Base-by-base conservation (phyloP, 2,888 invertebrate species). In the Sminthurinus aureus region DNA sequence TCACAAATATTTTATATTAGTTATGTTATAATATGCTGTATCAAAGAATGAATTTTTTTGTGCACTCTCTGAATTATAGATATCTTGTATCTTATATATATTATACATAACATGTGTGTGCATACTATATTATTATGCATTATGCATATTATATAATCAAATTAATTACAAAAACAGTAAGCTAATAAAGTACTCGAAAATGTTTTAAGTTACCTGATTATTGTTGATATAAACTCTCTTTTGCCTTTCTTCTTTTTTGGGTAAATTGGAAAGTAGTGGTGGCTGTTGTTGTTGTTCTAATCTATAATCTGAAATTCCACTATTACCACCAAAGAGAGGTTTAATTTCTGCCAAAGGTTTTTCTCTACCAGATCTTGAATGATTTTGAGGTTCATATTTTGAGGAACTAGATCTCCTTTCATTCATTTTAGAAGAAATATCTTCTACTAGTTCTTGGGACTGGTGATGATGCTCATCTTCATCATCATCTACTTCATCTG, bases 401-500 rank as follows among this genome's bases (percentile, higher is more conserved):
- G 71, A 24, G 26, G 24, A 13, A 24, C 24, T 15, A 38, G 38
- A 6, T 71, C 26, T 71, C 24, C 58, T 58, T 2, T n/a, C n/a
- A 20, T 8, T 50, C 18, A n/a, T 18, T 24, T 78, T 71, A 24
- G 24, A 8, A 20, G 50, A 69, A 15, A 15, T 20, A 22, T 8
- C 58, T 0, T 73, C n/a, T 0, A 71, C 9, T 15, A 79, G 82
- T 50, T 82, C 73, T 18, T 82, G 76, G 73, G 76, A 73, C 15
- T 69, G 80, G 6, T 38, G 38, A 38, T 38, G 38, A 38, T 38
- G 38, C 9, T 73, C 76, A 52, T 51, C 80, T 74, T 86, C 86
- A n/a, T 88, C 87, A 73, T 87, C 87, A 66, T 88, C 87, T 18
- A 88, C 86, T 83, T 88, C 87, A 83, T 88, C 88, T 12, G 88